Evolutionary conservation across 2,888 invertebrate genomes (phyloP), one percentile per base, ranked within the genome.

Genomic region (Pseudoips prasinana): DNA sequence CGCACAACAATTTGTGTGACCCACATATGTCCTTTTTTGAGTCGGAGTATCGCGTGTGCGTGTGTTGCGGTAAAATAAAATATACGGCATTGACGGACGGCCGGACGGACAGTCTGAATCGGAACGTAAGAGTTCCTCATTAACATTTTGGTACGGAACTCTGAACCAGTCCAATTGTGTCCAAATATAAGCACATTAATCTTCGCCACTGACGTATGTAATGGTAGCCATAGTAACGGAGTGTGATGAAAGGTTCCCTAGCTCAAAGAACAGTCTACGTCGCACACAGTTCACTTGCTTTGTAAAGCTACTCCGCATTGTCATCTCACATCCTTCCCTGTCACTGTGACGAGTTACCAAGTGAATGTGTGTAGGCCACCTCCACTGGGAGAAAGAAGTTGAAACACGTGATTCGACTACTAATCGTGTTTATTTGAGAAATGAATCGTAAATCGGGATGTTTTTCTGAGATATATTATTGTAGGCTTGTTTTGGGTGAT

Each of bases 351-450:
- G 10, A 28, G 25, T 32, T 47, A 38, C 41, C 44, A 37, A 20
- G 25, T 24, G 8, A 26, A 39, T 27, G 28, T 20, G 20, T 20
- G 7, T 20, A n/a, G n/a, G n/a, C n/a, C n/a, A n/a, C n/a, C 7
- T n/a, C 7, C 7, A 3, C 7, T 20, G 2, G 7, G 20, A n/a
- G 18, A 18, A 20, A n/a, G 5, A 14, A 14, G 14, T 14, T 14
- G 5, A 14, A 20, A 20, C 20, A 7, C 20, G 20, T 20, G 20
- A 20, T 20, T 20, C 2, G 20, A 3, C 7, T 20, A 23, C 17
- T 23, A 22, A 37, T 40, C 24, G 33, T 36, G 34, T 47, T 41
- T 42, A 18, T 29, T 33, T 49, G 49, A 48, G n/a, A 49, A 49
- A 49, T 39, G 20, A 37, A 17, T 32, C 11, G 11, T 22, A 6